Evolutionary conservation across 30 jellyfish, hydroid and myxozoan species (phyloP).

Genomic region (Aurelia sp.): DNA sequence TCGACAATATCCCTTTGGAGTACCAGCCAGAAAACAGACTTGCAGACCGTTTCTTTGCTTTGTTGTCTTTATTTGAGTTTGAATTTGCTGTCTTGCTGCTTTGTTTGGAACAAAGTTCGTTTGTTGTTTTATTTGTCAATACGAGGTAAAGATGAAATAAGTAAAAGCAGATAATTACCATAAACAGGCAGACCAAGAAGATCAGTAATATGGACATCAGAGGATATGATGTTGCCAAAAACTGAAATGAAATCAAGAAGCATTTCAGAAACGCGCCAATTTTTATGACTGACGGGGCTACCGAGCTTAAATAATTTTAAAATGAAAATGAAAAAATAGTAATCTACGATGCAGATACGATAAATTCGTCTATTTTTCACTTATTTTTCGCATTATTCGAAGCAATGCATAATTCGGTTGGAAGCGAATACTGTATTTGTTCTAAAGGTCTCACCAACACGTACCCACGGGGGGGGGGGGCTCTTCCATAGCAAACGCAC

Average conservation of each 20-base stretch:
- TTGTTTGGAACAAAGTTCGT: constrained; percentile 63
- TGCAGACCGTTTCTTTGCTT: background rate
- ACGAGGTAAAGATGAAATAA: constrained; percentile 71
- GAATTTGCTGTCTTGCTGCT: background rate
- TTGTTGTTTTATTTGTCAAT: constrained; percentile 80
- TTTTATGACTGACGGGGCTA: too few relatives aligned
- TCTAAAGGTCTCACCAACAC: too few relatives aligned
- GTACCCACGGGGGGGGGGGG: too few relatives aligned
- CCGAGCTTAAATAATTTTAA: too few relatives aligned
- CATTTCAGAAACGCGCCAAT: too few relatives aligned
- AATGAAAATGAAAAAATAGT: too few relatives aligned
- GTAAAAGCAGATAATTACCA: constrained; percentile 59
- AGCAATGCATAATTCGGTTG: too few relatives aligned
- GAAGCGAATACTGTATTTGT: too few relatives aligned
- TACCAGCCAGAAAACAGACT: constrained; percentile 61
- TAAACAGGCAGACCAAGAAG: constrained; percentile 69
- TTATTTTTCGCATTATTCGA: too few relatives aligned
- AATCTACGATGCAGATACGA: too few relatives aligned
- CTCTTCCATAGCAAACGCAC: too few relatives aligned
- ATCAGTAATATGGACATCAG: constrained; percentile 77
- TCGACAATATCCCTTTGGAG: constrained; percentile 63
- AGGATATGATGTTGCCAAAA: constrained; percentile 69
- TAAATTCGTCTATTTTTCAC: too few relatives aligned
- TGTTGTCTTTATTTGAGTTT: background rate
- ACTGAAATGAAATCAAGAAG: constrained; percentile 46